A percentile compares a stretch with the other conserved stretches of the same genome.
These are phyloP conservation scores for Chrysodeixis includens DNA, from an alignment of 2,888 invertebrate genomes.

Conservation along the genomic window DNA sequence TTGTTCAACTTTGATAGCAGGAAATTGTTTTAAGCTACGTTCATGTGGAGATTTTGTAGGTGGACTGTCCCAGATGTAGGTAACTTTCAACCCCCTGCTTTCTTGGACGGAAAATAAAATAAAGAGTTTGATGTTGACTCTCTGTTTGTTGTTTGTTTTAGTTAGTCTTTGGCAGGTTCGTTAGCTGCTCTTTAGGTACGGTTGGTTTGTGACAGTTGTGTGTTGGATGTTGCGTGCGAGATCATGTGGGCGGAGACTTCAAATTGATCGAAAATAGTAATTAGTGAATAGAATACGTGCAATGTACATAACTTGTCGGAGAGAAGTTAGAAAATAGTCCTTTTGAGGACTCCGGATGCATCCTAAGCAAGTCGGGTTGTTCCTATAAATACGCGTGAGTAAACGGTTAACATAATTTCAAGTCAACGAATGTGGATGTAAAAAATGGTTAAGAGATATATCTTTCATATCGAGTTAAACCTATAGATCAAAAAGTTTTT, in stretches of 20 bases:
- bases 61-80: slow-evolving; percentile 66
- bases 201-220: slow-evolving; percentile 40
- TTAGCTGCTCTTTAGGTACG: slow-evolving; percentile 43
- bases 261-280: not conserved
- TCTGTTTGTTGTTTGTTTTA: slow-evolving; percentile 52
- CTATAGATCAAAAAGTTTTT: too few species aligned
- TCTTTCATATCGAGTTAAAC: too few species aligned
- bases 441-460: too few species aligned
- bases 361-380: too few species aligned
- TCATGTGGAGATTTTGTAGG: slow-evolving; percentile 75
- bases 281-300: too few species aligned
- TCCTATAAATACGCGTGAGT: too few species aligned
- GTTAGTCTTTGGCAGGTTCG: slow-evolving; percentile 51
- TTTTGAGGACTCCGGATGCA: too few species aligned
- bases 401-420: too few species aligned
- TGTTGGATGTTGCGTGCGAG: slow-evolving; percentile 7
- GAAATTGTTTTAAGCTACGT: slow-evolving; percentile 82
- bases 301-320: too few species aligned
- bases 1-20: slow-evolving; percentile 78
- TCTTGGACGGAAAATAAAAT: slow-evolving; percentile 61
- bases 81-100: slow-evolving; percentile 59
- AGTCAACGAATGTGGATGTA: too few species aligned
- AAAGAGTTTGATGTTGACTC: slow-evolving; percentile 57
- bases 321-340: too few species aligned
- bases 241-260: not conserved